Percentiles rank a stretch among this genome's conserved stretches.
phyloP scores from a whole-genome alignment of 1,140 invertebrate genomes.

The Pseudomyrmex cubaensis region DNA sequence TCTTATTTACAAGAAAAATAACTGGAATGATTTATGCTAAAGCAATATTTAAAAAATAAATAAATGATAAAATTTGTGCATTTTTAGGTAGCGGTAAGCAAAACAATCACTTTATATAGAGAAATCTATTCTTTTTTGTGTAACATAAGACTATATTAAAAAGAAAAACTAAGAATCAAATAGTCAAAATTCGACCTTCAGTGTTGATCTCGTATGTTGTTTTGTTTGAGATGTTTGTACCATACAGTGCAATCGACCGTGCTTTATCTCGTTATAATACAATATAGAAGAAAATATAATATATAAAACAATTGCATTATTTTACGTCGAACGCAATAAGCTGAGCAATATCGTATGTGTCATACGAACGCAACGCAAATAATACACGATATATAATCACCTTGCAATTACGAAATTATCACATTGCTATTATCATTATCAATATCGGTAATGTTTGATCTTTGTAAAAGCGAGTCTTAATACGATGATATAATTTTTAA shows the following conservation, averaged over 20 bases:
- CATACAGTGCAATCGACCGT: not conserved
- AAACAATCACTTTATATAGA: no score
- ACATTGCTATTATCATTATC: not conserved
- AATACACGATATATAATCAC: not conserved
- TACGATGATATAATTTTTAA: no score
- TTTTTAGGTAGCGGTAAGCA: not conserved
- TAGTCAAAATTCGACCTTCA: not conserved
- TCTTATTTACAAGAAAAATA: not conserved
- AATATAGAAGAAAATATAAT: not conserved
- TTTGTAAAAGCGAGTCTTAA: no score
- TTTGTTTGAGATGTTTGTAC: not conserved
- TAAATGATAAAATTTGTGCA: no score
- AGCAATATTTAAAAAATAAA: no score
- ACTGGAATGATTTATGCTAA: no score
- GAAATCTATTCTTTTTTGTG: not conserved
- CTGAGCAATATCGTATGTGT: not conserved
- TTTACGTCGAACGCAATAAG: not conserved
- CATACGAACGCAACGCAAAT: not conserved
- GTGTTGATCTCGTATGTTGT: not conserved
- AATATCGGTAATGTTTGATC: not conserved
- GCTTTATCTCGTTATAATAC: not conserved
- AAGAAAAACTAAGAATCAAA: not conserved
- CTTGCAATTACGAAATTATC: conserved; percentile 8
- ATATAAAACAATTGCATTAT: not conserved
- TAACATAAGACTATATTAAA: not conserved